Base-by-base conservation (phyloP, 2,797 vertebrate genomes). In the Astyanax mexicanus region DNA sequence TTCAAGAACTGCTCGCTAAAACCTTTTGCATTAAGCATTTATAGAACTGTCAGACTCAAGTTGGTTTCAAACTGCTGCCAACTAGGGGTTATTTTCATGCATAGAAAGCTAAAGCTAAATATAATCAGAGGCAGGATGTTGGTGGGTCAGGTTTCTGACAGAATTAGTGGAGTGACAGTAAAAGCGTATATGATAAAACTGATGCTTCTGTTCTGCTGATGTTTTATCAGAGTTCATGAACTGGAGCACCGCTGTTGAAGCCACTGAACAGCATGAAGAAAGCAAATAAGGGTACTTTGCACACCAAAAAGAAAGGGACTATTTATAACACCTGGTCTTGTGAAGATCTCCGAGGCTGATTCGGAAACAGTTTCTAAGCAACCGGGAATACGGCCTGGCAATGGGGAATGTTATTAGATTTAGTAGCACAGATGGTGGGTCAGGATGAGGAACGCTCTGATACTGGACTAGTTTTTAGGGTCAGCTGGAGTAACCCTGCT, bases 361-460 rank as follows among this genome's bases (percentile, higher is more conserved):
- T 62, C 23, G 25, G 25, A 62, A 69, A 64, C 42, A 7, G 49
- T 77, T 65, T 70, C 58, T 23, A 54, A 69, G 74, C 67, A 70
- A 76, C 74, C 6, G 42, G 35, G 42, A 76, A 64, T 42, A 38
- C 70, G 25, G 37, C 29, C n/a, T 44, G 51, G 55, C 32, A n/a
- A 58, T 60, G 15, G 44, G 29, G 23, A 60, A 52, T 42, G 42
- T 37, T 42, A 62, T 40, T 42, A 23, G 60, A 23, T 21, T 62
- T 25, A 11, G 60, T 21, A 61, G 38, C n/a, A 8, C 10, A 5
- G 29, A 8, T 8, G 32, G 57, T 17, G 37, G 57, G 15, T 40
- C 60, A 62, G 60, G 40, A 6, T 4, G 38, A 42, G 29, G 60
- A 23, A 62, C 40, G 11, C 17, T 25, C 11, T 29, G 13, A 11